These are phyloP conservation scores for Oryzias curvinotus DNA, from an alignment of 2,113 vertebrate genomes.

Conservation along the genomic window DNA sequence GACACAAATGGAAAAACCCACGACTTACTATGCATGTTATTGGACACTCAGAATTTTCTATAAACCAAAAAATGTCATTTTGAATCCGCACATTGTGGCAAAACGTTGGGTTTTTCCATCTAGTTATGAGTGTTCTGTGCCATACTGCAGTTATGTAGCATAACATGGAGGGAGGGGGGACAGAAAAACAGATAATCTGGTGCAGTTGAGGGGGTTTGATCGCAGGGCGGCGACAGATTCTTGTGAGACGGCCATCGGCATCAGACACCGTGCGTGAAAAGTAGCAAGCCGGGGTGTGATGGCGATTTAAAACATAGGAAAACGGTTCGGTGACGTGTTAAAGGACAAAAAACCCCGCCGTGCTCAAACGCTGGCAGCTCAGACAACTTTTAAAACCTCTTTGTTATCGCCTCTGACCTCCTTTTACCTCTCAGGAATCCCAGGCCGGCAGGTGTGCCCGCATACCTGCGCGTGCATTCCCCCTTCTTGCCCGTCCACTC, in stretches of 20 bases:
- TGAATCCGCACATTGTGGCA: not conserved
- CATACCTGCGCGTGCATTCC: conserved; percentile 38
- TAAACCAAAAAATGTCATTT: conserved; percentile 2
- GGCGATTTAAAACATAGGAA: no score
- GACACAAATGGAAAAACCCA: no score
- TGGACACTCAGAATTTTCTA: not conserved
- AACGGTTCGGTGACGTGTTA: no score
- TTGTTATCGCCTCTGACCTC: conserved; percentile 13
- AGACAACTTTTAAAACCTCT: conserved; percentile 23
- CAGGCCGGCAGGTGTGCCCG: conserved; percentile 46
- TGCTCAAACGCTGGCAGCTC: conserved; percentile 22
- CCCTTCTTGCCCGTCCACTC: conserved; percentile 17
- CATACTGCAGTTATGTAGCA: conserved; percentile 51
- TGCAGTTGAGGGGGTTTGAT: not conserved
- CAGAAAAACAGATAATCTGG: no score
- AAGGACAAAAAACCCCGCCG: no score
- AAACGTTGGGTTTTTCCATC: not conserved
- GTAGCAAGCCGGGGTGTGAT: conserved; percentile 33
- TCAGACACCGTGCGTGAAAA: conserved; percentile 43
- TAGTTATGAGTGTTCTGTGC: conserved; percentile 7
- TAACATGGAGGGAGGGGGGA: no score
- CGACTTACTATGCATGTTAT: no score
- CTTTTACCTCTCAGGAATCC: conserved; percentile 59
- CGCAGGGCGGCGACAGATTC: conserved; percentile 16
- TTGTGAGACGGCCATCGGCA: not conserved